Base-by-base conservation (phyloP, 1,140 invertebrate species). In the Campodea augens region DNA sequence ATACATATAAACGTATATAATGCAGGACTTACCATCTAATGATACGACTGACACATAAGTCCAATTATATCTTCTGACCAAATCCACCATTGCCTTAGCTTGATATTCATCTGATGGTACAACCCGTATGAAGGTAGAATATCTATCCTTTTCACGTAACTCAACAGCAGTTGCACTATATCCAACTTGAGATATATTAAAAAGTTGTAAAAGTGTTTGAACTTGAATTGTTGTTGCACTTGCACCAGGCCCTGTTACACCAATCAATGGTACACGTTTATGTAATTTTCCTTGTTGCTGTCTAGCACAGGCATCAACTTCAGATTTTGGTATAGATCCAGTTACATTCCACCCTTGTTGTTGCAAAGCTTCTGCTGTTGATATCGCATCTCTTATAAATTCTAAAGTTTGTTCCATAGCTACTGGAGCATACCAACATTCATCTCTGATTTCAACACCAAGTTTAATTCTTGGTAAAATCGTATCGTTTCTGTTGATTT, bases 71-170 rank as follows among this genome's bases (percentile, higher is more conserved):
- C 68, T 60, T 47, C 67, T 60, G 5, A 88, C 72, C 25, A 87
- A 62, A 57, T 81, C 77, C 36, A 80, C 66, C 52, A 87, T 71
- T 20, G 79, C 75, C 54, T 76, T 71, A 1, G 82, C 81, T 63
- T 88, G 83, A 61, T 78, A 79, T 49, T 72, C 73, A 65, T 88
- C 84, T 0, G 79, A 79, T 12, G 84, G 81, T 4, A 87, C 82
- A 2, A 86, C 81, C 15, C 84, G 66, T 47, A 85, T 60, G 64
- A 85, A 88, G 52, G 80, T 83, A 44, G 74, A 73, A 62, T 78
- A 87, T 50, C 79, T 66, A 49, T 69, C 72, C 59, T 84, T 85
- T 57, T 82, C 75, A 47, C 78, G 82, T 25, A 88, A 64, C 59
- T 82, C 80, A 49, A 68, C 71, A 25, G 74, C 77, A 5, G 83